Conservation (phyloP, 1,140 invertebrate species). For the Lucilia cuprina region DNA sequence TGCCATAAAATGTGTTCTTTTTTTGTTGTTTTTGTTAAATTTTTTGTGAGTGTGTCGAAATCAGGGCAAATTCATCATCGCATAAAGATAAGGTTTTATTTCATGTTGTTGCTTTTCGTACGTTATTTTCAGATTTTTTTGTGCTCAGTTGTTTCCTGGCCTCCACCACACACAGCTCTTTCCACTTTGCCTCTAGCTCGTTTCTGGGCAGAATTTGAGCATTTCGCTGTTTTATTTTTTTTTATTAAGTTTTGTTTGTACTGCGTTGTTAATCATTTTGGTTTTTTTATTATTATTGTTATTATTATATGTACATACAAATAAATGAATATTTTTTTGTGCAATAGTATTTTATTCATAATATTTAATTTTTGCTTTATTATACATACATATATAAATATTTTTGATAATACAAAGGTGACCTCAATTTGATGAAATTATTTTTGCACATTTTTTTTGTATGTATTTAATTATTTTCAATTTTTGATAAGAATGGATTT, state of each 20-base stretch:
- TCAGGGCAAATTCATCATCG: constrained; percentile 40
- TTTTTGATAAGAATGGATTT: constrained; percentile 11
- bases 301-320: neutral
- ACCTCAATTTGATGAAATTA: constrained; percentile 38
- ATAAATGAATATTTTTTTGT: constrained; percentile 1
- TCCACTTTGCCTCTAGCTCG: neutral
- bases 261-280: constrained; percentile 31
- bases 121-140: too few relatives aligned
- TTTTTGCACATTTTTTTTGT: constrained; percentile 22
- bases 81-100: constrained; percentile 40
- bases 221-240: constrained; percentile 15
- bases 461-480: neutral
- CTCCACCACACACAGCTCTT: neutral
- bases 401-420: constrained; percentile 41
- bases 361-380: neutral
- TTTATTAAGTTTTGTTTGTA: constrained; percentile 25
- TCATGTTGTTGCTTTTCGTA: neutral
- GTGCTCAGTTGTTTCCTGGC: neutral
- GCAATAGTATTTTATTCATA: neutral
- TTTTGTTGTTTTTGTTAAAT: neutral
- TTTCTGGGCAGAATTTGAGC: neutral
- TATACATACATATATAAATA: constrained; percentile 6
- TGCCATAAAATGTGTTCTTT: constrained; percentile 8
- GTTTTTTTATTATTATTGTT: neutral
- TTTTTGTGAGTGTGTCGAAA: constrained; percentile 35